These are phyloP conservation scores for Neoaliturus tenellus DNA, from an alignment of 2,888 invertebrate genomes.

Conservation along the genomic window DNA sequence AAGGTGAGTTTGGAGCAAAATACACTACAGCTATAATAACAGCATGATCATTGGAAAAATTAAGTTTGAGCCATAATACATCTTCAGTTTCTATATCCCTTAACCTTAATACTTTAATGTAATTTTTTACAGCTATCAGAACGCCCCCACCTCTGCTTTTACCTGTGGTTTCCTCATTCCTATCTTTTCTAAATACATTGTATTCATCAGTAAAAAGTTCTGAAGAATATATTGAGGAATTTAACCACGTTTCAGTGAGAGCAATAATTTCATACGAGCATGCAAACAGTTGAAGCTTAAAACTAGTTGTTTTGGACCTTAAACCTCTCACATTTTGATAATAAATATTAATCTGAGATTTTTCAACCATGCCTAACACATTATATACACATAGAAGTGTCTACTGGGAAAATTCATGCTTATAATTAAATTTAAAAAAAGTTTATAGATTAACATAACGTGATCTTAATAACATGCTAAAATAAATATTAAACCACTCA, in stretches of 20 bases:
- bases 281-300: neutral
- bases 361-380: neutral
- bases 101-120: slow-evolving; percentile 3
- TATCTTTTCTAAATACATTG: slow-evolving; percentile 1
- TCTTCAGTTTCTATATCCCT: neutral
- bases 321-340: slow-evolving; percentile 52
- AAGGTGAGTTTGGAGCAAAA: slow-evolving; percentile 13
- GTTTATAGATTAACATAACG: neutral
- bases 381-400: neutral
- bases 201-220: slow-evolving; percentile 3
- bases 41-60: neutral
- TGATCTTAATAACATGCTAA: neutral
- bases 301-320: slow-evolving; percentile 19
- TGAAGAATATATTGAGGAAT: slow-evolving; percentile 38
- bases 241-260: slow-evolving; percentile 31
- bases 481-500: neutral
- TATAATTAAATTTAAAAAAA: too few species aligned
- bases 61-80: neutral
- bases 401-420: too few species aligned
- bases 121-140: neutral
- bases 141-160: neutral
- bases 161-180: neutral
- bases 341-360: neutral
- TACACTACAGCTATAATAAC: neutral
- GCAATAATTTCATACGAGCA: neutral